These are phyloP conservation scores for Pogona vitticeps DNA, from an alignment of 2,113 vertebrate genomes.

Conservation along the genomic window DNA sequence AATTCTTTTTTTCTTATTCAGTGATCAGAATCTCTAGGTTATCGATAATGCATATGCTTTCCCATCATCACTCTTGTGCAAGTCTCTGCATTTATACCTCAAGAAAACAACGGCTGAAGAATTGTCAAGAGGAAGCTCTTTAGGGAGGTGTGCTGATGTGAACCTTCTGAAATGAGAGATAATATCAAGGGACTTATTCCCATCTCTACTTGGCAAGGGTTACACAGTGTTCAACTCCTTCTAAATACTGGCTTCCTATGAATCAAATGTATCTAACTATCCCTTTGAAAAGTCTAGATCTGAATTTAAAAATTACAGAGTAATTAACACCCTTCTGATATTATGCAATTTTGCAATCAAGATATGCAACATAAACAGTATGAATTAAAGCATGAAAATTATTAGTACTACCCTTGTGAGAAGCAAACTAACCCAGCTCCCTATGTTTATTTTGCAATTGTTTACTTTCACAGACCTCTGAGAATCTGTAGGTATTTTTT, in stretches of 20 bases:
- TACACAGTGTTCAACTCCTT: background rate
- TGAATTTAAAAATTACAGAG: background rate
- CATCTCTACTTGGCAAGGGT: background rate
- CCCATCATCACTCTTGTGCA: background rate
- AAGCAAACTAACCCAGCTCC: background rate
- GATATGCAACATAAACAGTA: background rate
- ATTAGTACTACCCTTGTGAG: background rate
- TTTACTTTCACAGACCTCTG: background rate
- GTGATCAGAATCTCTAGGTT: background rate
- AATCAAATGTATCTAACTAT: background rate
- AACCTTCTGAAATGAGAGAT: conserved; percentile 9
- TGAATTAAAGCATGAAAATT: background rate
- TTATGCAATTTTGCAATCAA: background rate
- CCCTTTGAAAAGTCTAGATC: background rate
- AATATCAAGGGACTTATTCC: conserved; percentile 27
- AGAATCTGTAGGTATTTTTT: background rate
- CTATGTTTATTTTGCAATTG: background rate
- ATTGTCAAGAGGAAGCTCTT: background rate
- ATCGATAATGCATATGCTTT: too few species aligned
- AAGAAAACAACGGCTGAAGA: conserved; percentile 8
- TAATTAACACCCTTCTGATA: background rate
- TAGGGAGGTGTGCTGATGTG: background rate
- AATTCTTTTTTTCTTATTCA: background rate
- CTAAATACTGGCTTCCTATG: conserved; percentile 1
- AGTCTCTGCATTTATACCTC: background rate